Evolutionary conservation across 1,140 invertebrate genomes (phyloP), one percentile per base, ranked within the genome.

Genomic region (Plodia interpunctella): DNA sequence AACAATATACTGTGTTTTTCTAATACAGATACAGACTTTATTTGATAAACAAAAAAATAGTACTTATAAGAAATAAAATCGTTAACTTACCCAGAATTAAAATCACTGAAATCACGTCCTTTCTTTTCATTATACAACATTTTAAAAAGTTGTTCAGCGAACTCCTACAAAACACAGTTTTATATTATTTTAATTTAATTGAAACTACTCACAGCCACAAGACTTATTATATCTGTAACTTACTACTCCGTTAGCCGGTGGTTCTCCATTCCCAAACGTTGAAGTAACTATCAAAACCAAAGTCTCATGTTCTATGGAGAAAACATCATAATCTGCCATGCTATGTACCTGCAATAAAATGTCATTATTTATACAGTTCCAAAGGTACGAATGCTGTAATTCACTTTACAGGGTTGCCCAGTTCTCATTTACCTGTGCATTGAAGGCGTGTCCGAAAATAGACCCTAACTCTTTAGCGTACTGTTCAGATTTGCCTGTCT

Each of bases 251-350:
- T 98, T 98, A 90, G 98, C 97, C 5, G 98, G 98, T n/a, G 98
- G 97, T 91, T 98, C 97, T 0, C 98, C 98, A 84, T 98, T 98
- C 49, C 98, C 98, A 84, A 98, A 98, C 4, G 98, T 99, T n/a
- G 97, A 98, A 32, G 97, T 96, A 5, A 99, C 95, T 9, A 98
- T 95, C 52, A 98, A 83, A 5, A 98, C 88, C 28, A 98, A 90
- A 5, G 96, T 96, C 89, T 98, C 97, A 76, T 98, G 97, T 90
- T 98, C 97, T 73, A 98, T 95, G 61, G 95, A 96, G 58, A 94
- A 95, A 71, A 98, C 94, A 75, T 98, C 97, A 79, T 98, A 98
- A 62, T 98, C 96, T 10, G 94, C 92, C 97, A 98, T 98, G 72
- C 94, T 95, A 65, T 95, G 92, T 8, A 98, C 95, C 95, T 97